Evolutionary conservation across 2,888 invertebrate genomes (phyloP).

Genomic region (Sturmia bella): DNA sequence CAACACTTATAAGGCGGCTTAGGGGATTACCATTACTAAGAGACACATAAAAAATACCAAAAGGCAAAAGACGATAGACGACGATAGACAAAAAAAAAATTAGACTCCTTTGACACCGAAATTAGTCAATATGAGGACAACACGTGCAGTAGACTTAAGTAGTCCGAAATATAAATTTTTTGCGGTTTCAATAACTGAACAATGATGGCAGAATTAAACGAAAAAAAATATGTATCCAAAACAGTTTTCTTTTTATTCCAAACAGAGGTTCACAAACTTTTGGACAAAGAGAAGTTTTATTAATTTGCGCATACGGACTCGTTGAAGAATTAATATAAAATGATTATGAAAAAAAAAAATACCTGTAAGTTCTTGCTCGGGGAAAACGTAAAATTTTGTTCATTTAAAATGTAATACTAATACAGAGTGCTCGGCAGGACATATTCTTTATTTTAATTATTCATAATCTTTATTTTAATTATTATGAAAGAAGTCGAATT

Average conservation of each 20-base stretch:
- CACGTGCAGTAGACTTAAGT: not conserved
- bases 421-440: too few species aligned
- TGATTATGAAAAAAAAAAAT: too few species aligned
- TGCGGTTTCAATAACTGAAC: constrained; percentile 6
- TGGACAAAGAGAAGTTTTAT: not conserved
- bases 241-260: not conserved
- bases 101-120: not conserved
- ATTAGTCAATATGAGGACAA: not conserved
- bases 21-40: constrained; percentile 46
- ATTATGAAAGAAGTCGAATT: too few species aligned
- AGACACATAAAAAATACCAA: not conserved
- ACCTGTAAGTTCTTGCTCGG: too few species aligned
- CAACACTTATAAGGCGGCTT: constrained; percentile 60
- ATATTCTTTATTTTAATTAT: too few species aligned
- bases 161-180: constrained; percentile 2
- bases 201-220: not conserved
- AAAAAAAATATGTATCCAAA: not conserved
- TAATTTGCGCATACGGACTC: too few species aligned
- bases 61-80: not conserved
- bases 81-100: not conserved
- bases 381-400: too few species aligned
- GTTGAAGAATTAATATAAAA: too few species aligned
- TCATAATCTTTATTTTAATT: too few species aligned
- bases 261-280: constrained; percentile 17
- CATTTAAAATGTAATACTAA: too few species aligned